Percentiles rank a stretch among this genome's conserved stretches.
Evolutionary conservation across 2,113 vertebrate species (phyloP).

Genomic region (Pluvianellus socialis): DNA sequence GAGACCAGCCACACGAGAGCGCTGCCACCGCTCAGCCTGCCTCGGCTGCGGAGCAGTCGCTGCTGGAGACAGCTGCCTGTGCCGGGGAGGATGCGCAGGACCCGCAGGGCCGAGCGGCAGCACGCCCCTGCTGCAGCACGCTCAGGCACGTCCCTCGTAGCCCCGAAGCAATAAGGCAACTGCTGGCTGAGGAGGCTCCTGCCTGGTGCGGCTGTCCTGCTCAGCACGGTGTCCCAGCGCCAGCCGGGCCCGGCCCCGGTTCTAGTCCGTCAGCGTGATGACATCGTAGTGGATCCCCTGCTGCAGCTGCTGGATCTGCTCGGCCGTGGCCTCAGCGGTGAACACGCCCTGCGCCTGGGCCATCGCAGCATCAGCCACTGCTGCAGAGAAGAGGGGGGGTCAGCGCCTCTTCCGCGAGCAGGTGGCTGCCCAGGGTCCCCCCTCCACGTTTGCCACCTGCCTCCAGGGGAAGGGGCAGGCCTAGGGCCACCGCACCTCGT

Average conservation of each 20-base stretch:
- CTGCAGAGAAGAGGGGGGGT: constrained; percentile 51
- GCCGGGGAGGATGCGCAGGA: neutral
- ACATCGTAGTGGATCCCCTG: constrained; percentile 92
- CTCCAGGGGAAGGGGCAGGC: accelerated
- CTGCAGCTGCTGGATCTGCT: constrained; percentile 91
- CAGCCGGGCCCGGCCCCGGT: neutral
- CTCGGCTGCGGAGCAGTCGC: neutral
- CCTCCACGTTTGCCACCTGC: accelerated
- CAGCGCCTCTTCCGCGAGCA: neutral
- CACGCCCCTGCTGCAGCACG: accelerated
- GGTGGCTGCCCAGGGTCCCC: neutral
- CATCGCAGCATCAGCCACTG: constrained; percentile 90
- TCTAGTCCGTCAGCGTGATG: constrained; percentile 86
- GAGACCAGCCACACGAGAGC: neutral
- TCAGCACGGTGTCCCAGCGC: neutral
- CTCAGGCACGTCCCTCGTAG: neutral
- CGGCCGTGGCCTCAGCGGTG: constrained; percentile 79
- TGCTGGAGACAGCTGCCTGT: neutral
- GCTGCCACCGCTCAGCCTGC: neutral
- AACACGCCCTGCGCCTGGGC: constrained; percentile 86
- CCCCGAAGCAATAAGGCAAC: constrained; percentile 27
- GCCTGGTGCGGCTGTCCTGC: neutral
- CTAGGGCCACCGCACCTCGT: accelerated
- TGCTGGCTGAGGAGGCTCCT: neutral
- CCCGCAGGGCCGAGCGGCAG: neutral